Evolutionary conservation across 2,888 invertebrate genomes (phyloP).

Genomic region (Seira musarum): DNA sequence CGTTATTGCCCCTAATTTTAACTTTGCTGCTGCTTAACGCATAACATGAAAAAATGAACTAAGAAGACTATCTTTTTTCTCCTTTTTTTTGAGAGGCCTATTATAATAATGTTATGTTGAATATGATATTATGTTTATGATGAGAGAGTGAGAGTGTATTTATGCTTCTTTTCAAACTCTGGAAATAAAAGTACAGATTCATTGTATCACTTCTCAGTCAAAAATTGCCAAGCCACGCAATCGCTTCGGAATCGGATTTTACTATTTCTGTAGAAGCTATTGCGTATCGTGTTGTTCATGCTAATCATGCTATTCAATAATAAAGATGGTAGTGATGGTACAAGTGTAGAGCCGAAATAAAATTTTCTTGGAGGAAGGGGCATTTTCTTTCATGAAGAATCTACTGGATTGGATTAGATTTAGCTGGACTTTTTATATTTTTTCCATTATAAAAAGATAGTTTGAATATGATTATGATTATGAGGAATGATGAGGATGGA

Average conservation of each 20-base stretch:
- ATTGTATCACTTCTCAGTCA: neutral
- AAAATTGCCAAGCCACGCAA: neutral
- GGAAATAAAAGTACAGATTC: neutral
- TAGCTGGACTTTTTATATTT: too few species aligned
- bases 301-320: too few species aligned
- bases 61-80: neutral
- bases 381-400: too few species aligned
- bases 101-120: too few species aligned
- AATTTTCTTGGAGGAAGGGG: too few species aligned
- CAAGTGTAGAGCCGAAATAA: too few species aligned
- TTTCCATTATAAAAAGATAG: neutral
- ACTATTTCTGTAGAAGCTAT: too few species aligned
- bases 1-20: slow-evolving; percentile 60
- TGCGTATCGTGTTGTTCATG: too few species aligned
- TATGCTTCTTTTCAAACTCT: neutral
- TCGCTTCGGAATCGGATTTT: too few species aligned
- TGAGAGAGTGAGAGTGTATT: neutral
- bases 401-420: too few species aligned
- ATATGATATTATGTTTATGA: too few species aligned
- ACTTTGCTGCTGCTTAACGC: slow-evolving; percentile 44
- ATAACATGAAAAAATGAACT: neutral
- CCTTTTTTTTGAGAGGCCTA: neutral
- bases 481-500: neutral
- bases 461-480: neutral
- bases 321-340: too few species aligned